A percentile compares a stretch with the other conserved stretches of the same genome.
These are phyloP conservation scores for Aethina tumida DNA, from an alignment of 1,140 invertebrate species.

Conservation along the genomic window DNA sequence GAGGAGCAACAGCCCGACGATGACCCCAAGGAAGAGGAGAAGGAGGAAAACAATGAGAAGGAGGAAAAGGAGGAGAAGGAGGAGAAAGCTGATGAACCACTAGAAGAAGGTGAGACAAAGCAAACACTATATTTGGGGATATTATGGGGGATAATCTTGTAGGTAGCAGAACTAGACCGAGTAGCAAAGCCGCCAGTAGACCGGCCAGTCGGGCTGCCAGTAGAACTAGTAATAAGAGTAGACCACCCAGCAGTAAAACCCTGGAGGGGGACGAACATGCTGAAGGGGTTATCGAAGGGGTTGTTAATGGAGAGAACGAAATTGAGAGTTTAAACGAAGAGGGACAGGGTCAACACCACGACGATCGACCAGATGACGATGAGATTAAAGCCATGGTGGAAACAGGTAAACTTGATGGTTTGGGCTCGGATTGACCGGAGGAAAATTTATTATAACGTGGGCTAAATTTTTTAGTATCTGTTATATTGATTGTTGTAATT, in stretches of 20 bases:
- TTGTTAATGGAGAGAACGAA: conserved; percentile 53
- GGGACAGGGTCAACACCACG: conserved; percentile 32
- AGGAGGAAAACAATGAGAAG: conserved; percentile 27
- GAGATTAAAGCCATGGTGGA: conserved; percentile 55
- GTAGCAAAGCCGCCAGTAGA: conserved; percentile 25
- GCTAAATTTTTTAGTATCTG: no score
- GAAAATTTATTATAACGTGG: no score
- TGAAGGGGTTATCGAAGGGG: conserved; percentile 31
- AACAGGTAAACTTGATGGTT: no score
- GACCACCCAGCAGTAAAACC: conserved; percentile 23
- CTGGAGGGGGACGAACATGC: conserved; percentile 35
- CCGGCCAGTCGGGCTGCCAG: conserved; percentile 14
- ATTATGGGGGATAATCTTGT: no score
- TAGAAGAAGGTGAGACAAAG: conserved; percentile 4
- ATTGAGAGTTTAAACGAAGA: conserved; percentile 47
- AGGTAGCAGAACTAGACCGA: conserved; percentile 13
- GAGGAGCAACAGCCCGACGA: conserved; percentile 5
- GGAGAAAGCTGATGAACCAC: conserved; percentile 5
- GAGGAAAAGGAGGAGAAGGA: conserved; percentile 8
- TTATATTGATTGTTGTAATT: no score
- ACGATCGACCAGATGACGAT: conserved; percentile 36
- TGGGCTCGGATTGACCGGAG: no score
- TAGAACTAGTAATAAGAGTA: conserved; percentile 7
- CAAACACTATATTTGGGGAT: background rate
- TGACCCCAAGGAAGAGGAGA: conserved; percentile 17